phyloP scores from a whole-genome alignment of 1,140 invertebrate genomes.

The Gonatopus flavifemur region DNA sequence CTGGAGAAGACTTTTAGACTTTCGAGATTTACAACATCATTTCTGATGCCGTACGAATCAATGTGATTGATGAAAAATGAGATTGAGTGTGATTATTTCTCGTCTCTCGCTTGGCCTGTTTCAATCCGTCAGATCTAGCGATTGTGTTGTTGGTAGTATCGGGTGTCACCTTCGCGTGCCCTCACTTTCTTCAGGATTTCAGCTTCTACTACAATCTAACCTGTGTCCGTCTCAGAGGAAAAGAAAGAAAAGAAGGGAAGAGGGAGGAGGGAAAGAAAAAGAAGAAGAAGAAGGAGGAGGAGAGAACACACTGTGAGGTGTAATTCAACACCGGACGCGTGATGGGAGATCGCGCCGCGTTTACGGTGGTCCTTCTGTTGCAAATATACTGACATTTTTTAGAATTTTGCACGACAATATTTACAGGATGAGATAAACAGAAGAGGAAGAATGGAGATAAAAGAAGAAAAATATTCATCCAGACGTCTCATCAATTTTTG shows the following conservation, averaged over 20 bases:
- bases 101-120: no score
- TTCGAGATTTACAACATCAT: slow-evolving; percentile 15
- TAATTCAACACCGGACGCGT: slow-evolving; percentile 29
- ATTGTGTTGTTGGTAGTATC: no score
- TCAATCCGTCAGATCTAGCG: no score
- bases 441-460: slow-evolving; percentile 19
- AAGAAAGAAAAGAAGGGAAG: not conserved
- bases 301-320: not conserved
- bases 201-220: slow-evolving; percentile 3
- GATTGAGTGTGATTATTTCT: slow-evolving; percentile 14
- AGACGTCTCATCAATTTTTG: no score
- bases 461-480: no score
- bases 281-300: no score
- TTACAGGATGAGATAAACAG: slow-evolving; percentile 30
- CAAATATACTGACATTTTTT: slow-evolving; percentile 33
- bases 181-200: slow-evolving; percentile 9
- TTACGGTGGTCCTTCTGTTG: slow-evolving; percentile 29
- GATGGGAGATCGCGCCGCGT: slow-evolving; percentile 11
- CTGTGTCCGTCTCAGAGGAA: no score
- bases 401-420: slow-evolving; percentile 36
- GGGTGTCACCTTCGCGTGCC: slow-evolving; percentile 18
- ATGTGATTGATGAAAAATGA: not conserved
- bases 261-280: no score
- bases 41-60: no score
- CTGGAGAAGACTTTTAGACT: not conserved